Evolutionary conservation across 2,113 vertebrate species (phyloP), one percentile per base, ranked within the genome.

Genomic region (Pangasianodon gigas): DNA sequence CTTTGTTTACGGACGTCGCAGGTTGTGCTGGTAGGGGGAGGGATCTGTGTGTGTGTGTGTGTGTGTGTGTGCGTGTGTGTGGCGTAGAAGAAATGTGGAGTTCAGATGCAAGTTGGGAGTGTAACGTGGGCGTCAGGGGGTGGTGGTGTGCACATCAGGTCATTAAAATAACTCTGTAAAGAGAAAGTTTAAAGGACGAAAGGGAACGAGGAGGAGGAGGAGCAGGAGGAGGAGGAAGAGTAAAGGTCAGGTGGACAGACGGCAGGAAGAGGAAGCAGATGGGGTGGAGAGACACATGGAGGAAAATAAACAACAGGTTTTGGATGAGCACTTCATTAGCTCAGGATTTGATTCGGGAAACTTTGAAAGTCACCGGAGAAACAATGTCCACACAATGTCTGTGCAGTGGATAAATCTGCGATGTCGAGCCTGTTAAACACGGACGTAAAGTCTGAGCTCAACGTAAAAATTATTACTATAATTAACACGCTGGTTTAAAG

Each of bases 1-100:
- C 87, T 94, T 95, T 95, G 93, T 96, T 95, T 95, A 93, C 92
- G 91, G 92, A 91, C 77, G 90, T 89, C 86, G 91, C 90, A 51
- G 52, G 48, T 48, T 82, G 84, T 86, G 48, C 62, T 82, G 85
- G 86, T 4, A 87, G 85, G 87, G 65, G 90, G 89, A 88, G 83
- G 85, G 91, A 87, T 90, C 86, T 87, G 79, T 74, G 80, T 90
- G 86, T 89, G 90, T 81, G 84, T 87, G 75, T 88, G 65, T 86
- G 60, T 62, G 51, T 90, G 90, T 85, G 82, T 87, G 82, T 90
- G 80, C 79, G 88, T 41, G 58, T 84, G 54, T 52, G 75, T 74
- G 74, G 46, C 48, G 13, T 52, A 87, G 41, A 89, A 83, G 86
- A 79, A 87, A 89, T 89, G 83, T 89, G 86, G 48, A 46, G 81